Conservation (phyloP, 2,797 vertebrate species). For the Coregonus sp. region DNA sequence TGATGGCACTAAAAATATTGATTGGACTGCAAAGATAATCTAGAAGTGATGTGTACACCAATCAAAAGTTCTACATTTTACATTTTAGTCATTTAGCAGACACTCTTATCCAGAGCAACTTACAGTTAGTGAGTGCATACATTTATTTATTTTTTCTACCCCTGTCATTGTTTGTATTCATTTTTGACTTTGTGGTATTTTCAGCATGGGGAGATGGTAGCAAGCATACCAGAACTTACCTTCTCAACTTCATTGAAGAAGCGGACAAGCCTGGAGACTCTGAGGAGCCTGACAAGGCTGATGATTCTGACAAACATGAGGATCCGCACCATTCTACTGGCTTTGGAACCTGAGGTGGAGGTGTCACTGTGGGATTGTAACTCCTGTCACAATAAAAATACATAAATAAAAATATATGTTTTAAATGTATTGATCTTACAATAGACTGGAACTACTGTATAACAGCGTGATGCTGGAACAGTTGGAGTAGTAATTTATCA, state of each 20-base stretch:
- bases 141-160: too few relatives aligned
- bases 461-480: background rate
- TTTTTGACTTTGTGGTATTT: background rate
- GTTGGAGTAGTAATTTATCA: conserved; percentile 13
- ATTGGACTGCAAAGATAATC: background rate
- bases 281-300: conserved; percentile 75
- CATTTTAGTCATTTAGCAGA: too few relatives aligned
- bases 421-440: background rate
- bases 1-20: background rate
- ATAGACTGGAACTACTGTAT: background rate
- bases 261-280: conserved; percentile 75
- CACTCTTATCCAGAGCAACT: too few relatives aligned
- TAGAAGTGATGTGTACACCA: background rate
- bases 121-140: too few relatives aligned
- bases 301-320: conserved; percentile 81
- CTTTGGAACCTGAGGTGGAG: conserved; percentile 71
- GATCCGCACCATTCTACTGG: conserved; percentile 78
- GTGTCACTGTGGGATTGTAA: conserved; percentile 69
- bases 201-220: background rate
- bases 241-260: conserved; percentile 82
- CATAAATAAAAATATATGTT: background rate
- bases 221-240: conserved; percentile 55
- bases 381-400: conserved; percentile 53
- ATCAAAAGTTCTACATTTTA: background rate
- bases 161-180: background rate